Base-by-base conservation (phyloP, 2,888 invertebrate genomes). In the Biston betularia region DNA sequence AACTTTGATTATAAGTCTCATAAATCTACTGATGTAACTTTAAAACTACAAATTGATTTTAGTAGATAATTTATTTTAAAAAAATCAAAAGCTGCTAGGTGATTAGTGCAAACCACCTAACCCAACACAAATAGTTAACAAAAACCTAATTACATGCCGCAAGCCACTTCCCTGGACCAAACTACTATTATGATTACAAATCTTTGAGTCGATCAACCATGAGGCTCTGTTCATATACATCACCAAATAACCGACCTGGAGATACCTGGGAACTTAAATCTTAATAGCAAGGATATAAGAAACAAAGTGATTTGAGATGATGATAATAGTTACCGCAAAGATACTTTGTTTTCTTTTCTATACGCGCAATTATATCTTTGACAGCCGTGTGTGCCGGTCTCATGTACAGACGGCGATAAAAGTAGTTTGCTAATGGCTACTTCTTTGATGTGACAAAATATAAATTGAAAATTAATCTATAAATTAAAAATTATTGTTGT, bases 291-390 rank as follows among this genome's bases (percentile, higher is more conserved):
- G 0, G 6, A 0, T 0, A 59, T 82, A 90, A 82, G 76, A 77
- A 71, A 62, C 63, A 83, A 69, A 79, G 70, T 82, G n/a, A 46
- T 69, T 73, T 50, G 63, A 8, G 40, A 59, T 49, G 56, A 9
- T 65, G 50, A 54, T 49, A 57, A 24, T 60, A 65, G 55, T 72
- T 79, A 80, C 81, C 71, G 85, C 82, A 88, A 82, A 79, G 63
- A 71, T 73, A 72, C 65, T 81, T 86, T 83, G 88, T 81, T 80
- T 82, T 85, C 83, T 87, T 85, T 88, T 89, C 86, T 89, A 86
- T 89, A 87, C 88, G 83, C 86, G 89, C 89, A 93, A 92, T 93
- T 91, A 92, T 89, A 86, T 87, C 86, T 92, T 89, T 90, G 92
- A 92, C 92, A 92, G 89, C 84, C 82, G 79, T 85, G 84, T 88